Percentiles rank a stretch among this genome's conserved stretches.
Evolutionary conservation across 2,888 invertebrate species (phyloP).

Genomic region (Leuctra nigra): DNA sequence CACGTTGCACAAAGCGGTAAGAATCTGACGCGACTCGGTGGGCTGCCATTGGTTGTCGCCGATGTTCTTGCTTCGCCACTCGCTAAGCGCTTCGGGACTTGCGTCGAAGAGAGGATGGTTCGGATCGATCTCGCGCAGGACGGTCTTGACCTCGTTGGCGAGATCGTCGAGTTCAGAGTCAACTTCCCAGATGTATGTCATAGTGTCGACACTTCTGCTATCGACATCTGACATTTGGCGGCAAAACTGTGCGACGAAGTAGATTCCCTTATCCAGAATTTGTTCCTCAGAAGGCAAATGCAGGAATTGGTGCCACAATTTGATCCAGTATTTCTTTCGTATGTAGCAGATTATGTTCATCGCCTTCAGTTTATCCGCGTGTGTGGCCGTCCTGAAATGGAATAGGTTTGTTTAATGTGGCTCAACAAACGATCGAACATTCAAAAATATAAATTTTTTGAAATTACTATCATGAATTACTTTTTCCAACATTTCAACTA

Average conservation of each 20-base stretch:
- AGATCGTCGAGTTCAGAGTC: slow-evolving; percentile 38
- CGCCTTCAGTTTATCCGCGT: slow-evolving; percentile 53
- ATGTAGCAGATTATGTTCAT: slow-evolving; percentile 47
- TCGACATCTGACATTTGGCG: slow-evolving; percentile 46
- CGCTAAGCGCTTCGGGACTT: slow-evolving; percentile 35
- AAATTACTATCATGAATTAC: no score
- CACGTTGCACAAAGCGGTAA: slow-evolving; percentile 44
- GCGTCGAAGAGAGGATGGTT: slow-evolving; percentile 42
- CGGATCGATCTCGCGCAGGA: slow-evolving; percentile 37
- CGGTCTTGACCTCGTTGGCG: slow-evolving; percentile 38
- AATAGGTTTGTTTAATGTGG: no score
- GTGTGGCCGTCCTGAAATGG: slow-evolving; percentile 45
- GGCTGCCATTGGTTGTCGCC: slow-evolving; percentile 43
- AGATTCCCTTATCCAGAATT: slow-evolving; percentile 49
- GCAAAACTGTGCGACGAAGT: slow-evolving; percentile 55
- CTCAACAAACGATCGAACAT: no score
- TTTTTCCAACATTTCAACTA: no score
- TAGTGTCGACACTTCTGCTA: no score
- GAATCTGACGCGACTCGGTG: slow-evolving; percentile 41
- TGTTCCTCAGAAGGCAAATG: slow-evolving; percentile 41
- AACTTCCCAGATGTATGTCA: slow-evolving; percentile 41
- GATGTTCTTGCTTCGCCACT: slow-evolving; percentile 42
- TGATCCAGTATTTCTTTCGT: slow-evolving; percentile 43
- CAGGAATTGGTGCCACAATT: slow-evolving; percentile 46
- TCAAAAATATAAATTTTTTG: no score